Evolutionary conservation across 2,113 vertebrate genomes (phyloP).

Genomic region (Odobenus rosmarus): DNA sequence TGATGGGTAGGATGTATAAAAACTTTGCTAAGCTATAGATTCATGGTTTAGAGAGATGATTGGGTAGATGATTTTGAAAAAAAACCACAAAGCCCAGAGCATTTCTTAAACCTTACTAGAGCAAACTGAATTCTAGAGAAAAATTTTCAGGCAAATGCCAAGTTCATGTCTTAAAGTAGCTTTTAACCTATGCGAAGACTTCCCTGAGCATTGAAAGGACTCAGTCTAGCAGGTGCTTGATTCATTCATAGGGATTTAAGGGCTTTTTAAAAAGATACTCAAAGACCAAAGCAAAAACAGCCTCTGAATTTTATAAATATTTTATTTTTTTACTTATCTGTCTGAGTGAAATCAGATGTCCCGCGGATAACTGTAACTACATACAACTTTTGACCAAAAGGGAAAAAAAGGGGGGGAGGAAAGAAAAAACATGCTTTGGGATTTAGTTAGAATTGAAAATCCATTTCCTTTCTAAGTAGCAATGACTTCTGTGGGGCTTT

Average conservation of each 20-base stretch:
- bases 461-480: neutral
- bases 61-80: neutral
- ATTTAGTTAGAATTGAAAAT: slow-evolving; percentile 25
- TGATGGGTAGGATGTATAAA: neutral
- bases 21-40: neutral
- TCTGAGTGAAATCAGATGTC: neutral
- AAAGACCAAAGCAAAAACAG: neutral
- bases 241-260: neutral
- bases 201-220: neutral
- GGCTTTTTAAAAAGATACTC: neutral
- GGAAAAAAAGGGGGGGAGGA: neutral
- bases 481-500: neutral
- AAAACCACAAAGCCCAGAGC: neutral
- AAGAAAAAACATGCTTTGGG: neutral
- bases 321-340: neutral
- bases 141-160: neutral
- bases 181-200: neutral
- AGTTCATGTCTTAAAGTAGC: neutral
- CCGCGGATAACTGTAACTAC: neutral
- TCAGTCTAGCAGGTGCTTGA: neutral
- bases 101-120: neutral
- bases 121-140: neutral
- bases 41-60: neutral
- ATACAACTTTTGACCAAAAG: neutral
- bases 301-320: neutral